These are phyloP conservation scores for Maconellicoccus hirsutus DNA, from an alignment of 1,140 invertebrate genomes.

Conservation along the genomic window DNA sequence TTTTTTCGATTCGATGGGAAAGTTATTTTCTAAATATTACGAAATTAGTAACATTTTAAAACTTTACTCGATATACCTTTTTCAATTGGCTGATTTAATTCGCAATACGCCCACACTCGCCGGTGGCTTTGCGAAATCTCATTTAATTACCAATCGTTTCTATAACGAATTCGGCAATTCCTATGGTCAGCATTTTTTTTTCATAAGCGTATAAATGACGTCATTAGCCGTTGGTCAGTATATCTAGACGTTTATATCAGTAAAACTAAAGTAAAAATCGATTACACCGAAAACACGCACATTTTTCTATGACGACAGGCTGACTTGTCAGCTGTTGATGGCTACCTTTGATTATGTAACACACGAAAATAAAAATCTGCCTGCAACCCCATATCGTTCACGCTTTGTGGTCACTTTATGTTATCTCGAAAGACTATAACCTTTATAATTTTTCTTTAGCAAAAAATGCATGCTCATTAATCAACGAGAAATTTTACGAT, in stretches of 20 bases:
- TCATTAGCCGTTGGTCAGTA: background rate
- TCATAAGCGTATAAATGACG: background rate
- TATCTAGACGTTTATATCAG: slow-evolving; percentile 18
- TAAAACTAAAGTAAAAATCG: slow-evolving; percentile 19
- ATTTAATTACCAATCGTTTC: too few species aligned
- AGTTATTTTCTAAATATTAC: slow-evolving; percentile 14
- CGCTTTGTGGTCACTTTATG: slow-evolving; percentile 8
- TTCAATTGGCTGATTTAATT: background rate
- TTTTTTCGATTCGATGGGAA: background rate
- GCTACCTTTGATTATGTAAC: slow-evolving; percentile 20
- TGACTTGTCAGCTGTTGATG: slow-evolving; percentile 22
- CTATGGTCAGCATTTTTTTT: background rate
- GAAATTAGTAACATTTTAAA: slow-evolving; percentile 10
- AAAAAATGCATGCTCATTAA: background rate
- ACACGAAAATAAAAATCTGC: slow-evolving; percentile 15
- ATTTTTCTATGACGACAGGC: slow-evolving; percentile 17
- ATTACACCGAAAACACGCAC: slow-evolving; percentile 14
- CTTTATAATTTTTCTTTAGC: background rate
- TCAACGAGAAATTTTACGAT: slow-evolving; percentile 13
- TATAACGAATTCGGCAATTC: background rate
- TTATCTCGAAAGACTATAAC: slow-evolving; percentile 15
- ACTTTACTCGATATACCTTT: background rate
- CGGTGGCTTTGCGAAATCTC: too few species aligned
- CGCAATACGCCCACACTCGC: background rate
- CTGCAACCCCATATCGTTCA: background rate